Percentiles rank a stretch among this genome's conserved stretches.
These are phyloP conservation scores for Melanaphis sacchari DNA, from an alignment of 1,140 invertebrate genomes.

Conservation along the genomic window DNA sequence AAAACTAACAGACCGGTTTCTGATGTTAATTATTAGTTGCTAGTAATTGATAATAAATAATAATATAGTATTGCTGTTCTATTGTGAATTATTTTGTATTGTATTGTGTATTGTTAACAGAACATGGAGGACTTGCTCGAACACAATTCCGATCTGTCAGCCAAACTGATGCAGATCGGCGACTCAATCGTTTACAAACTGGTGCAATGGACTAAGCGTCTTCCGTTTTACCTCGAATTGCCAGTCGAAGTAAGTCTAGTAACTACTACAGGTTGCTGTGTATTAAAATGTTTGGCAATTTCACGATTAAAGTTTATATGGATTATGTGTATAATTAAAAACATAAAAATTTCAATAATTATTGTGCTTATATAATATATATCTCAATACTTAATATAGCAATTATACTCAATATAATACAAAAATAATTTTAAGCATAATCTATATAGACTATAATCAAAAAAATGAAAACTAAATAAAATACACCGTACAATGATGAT, in stretches of 20 bases:
- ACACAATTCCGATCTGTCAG: constrained; percentile 87
- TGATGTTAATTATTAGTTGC: background rate
- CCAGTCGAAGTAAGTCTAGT: constrained; percentile 77
- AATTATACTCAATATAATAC: background rate
- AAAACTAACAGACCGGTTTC: background rate
- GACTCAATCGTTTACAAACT: constrained; percentile 96
- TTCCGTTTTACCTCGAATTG: constrained; percentile 95
- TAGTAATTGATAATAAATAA: background rate
- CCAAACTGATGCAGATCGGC: constrained; percentile 92
- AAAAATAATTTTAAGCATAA: too few relatives aligned
- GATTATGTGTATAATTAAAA: background rate
- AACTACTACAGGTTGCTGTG: background rate
- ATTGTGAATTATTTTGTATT: background rate
- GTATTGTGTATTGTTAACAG: constrained; percentile 65
- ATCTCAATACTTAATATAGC: background rate
- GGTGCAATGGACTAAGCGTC: constrained; percentile 96
- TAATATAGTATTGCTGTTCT: background rate
- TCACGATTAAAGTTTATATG: background rate
- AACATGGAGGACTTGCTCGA: constrained; percentile 90
- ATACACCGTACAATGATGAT: too few relatives aligned
- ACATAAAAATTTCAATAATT: background rate
- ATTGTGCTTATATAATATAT: background rate
- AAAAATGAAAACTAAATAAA: too few relatives aligned
- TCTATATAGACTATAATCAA: background rate
- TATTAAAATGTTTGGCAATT: background rate